These are phyloP conservation scores for Drosophila virilis DNA, from an alignment of 1,140 invertebrate species.

Conservation along the genomic window DNA sequence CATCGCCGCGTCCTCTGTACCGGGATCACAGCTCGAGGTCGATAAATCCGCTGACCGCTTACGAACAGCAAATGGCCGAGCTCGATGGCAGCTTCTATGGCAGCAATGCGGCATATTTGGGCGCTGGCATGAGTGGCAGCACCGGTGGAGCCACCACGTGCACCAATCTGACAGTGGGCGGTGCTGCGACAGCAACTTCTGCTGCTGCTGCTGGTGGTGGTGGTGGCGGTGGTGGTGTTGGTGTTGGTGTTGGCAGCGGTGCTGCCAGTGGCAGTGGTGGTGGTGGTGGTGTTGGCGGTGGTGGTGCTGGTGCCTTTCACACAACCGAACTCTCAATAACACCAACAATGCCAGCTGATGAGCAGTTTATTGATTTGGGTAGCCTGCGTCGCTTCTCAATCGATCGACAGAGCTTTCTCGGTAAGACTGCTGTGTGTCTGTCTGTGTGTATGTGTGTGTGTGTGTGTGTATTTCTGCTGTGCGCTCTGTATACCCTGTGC, in stretches of 20 bases:
- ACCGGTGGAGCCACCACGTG: constrained; percentile 68
- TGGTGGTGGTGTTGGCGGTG: constrained; percentile 27
- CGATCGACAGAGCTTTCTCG: constrained; percentile 83
- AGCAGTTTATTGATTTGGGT: constrained; percentile 83
- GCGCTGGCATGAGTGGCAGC: constrained; percentile 69
- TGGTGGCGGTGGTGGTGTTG: constrained; percentile 14
- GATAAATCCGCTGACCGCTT: constrained; percentile 78
- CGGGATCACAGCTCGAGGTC: constrained; percentile 78
- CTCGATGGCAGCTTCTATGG: constrained; percentile 77
- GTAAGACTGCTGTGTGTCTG: constrained; percentile 54
- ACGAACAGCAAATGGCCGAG: constrained; percentile 82
- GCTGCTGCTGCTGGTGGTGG: constrained; percentile 19
- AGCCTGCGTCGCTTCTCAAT: constrained; percentile 82
- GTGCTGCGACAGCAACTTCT: constrained; percentile 19
- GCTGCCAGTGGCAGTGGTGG: constrained; percentile 8
- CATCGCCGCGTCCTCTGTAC: constrained; percentile 77
- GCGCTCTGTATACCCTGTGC: not conserved
- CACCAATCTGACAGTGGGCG: constrained; percentile 64
- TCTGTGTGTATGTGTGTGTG: not conserved
- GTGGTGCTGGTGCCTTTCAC: constrained; percentile 58
- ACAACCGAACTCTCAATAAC: constrained; percentile 82
- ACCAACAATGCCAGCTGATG: constrained; percentile 77
- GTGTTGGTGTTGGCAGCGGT: constrained; percentile 14
- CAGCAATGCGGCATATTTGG: constrained; percentile 74
- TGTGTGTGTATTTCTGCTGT: not conserved